A percentile compares a stretch with the other conserved stretches of the same genome.
These are phyloP conservation scores for Cheiracanthium punctorium DNA, from an alignment of 2,888 invertebrate genomes.

Conservation along the genomic window DNA sequence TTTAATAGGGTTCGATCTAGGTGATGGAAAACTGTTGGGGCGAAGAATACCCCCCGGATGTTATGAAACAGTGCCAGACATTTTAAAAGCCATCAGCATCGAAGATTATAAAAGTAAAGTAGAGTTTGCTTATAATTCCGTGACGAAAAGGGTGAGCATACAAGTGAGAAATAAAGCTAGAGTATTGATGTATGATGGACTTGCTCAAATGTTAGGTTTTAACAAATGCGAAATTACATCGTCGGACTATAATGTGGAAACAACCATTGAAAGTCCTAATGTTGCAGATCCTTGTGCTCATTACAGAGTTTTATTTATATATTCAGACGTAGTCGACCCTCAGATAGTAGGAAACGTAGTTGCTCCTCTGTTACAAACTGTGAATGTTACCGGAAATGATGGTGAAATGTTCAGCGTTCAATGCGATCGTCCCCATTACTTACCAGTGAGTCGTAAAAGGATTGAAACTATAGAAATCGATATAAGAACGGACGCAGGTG, in stretches of 20 bases:
- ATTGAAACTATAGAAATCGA: constrained; percentile 47
- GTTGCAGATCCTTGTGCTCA: constrained; percentile 15
- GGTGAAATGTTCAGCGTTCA: neutral
- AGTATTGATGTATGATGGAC: constrained; percentile 11
- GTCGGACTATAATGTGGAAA: neutral
- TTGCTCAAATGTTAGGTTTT: constrained; percentile 18
- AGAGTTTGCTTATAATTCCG: constrained; percentile 1
- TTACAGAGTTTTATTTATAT: constrained; percentile 52
- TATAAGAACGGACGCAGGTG: constrained; percentile 33
- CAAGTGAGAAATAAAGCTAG: constrained; percentile 18
- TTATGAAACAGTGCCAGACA: constrained; percentile 10
- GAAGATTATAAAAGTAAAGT: neutral
- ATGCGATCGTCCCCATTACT: constrained; percentile 26
- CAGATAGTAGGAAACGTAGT: constrained; percentile 72
- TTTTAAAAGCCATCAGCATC: neutral
- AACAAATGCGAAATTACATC: constrained; percentile 16
- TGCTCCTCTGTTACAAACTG: constrained; percentile 73
- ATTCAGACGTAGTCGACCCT: constrained; percentile 73
- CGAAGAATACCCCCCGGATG: constrained; percentile 5
- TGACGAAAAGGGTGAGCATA: constrained; percentile 9
- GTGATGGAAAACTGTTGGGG: neutral
- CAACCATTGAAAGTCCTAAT: neutral
- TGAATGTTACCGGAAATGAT: constrained; percentile 61
- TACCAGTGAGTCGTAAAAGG: constrained; percentile 16
- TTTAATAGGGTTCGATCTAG: constrained; percentile 10